These are phyloP conservation scores for Megalops atlanticus DNA, from an alignment of 2,113 vertebrate species.

Conservation along the genomic window DNA sequence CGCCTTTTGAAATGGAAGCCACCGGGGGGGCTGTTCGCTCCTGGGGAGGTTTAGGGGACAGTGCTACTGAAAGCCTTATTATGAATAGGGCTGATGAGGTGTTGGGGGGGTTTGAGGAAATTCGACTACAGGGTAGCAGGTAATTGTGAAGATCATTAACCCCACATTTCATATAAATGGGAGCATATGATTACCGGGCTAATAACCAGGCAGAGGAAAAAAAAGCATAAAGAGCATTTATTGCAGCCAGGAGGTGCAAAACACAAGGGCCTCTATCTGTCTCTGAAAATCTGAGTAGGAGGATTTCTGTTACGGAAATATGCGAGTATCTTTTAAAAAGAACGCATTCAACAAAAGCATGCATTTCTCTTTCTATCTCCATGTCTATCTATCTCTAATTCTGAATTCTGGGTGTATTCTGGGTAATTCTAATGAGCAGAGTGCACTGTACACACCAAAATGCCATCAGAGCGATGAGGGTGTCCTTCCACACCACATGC, in stretches of 20 bases:
- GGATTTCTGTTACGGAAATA: background rate
- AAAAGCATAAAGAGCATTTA: background rate
- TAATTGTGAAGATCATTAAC: constrained; percentile 17
- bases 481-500: no score
- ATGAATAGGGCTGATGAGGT: background rate
- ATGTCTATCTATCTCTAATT: no score
- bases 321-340: no score
- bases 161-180: background rate
- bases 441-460: no score
- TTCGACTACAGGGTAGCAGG: background rate
- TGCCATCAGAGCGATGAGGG: no score
- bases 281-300: background rate
- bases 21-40: background rate
- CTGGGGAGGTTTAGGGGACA: background rate
- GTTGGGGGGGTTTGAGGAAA: background rate
- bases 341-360: no score
- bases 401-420: no score
- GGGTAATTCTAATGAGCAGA: no score
- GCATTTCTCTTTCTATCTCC: no score
- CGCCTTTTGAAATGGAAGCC: background rate
- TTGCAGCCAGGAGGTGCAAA: background rate
- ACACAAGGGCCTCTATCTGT: background rate
- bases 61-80: background rate
- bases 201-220: background rate
- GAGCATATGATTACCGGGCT: background rate